Base-by-base conservation (phyloP, 2,888 invertebrate species). In the Ormyrus labotus region DNA sequence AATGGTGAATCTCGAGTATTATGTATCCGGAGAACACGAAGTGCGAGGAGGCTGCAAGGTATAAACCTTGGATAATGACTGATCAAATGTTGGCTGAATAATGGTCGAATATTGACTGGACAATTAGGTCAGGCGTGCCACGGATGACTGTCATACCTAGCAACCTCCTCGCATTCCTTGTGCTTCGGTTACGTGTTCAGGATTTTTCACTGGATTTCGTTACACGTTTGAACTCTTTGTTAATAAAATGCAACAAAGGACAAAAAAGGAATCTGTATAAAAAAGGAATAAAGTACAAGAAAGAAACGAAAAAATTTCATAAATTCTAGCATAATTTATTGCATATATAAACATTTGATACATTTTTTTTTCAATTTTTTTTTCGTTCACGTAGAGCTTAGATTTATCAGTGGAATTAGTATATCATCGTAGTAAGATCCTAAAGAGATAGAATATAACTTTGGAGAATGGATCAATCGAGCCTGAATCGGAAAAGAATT, bases 321-420 rank as follows among this genome's bases (percentile, higher is more conserved):
- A 85, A 86, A 87, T 88, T 83, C 83, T 87, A 84, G 85, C 84
- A 88, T 89, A 87, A 88, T 89, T 89, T 89, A 89, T 89, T 89
- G 88, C 87, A 88, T 89, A 82, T 82, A 89, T 89, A 89, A 89
- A 89, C 89, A 89, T 89, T 89, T 89, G 88, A 88, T 89, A 89
- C 89, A 89, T 85, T 87, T 88, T 87, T 85, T 51, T 51, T 67
- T 83, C 83, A 84, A 84, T 85, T 85, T 68, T 34, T 34, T 34
- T 34, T 72, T 82, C 64, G 67, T 82, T 82, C 82, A 74, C 63
- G 85, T 87, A 87, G 86, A 86, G 84, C 86, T 89, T 88, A 87
- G 45, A 69, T 78, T 87, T 85, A 87, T 85, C 84, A 86, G 85
- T 88, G 86, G 84, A 86, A 83, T 87, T 88, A 87, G 57, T 70